Evolutionary conservation across 2,888 invertebrate species (phyloP).

Genomic region (Aspidiotus destructor): DNA sequence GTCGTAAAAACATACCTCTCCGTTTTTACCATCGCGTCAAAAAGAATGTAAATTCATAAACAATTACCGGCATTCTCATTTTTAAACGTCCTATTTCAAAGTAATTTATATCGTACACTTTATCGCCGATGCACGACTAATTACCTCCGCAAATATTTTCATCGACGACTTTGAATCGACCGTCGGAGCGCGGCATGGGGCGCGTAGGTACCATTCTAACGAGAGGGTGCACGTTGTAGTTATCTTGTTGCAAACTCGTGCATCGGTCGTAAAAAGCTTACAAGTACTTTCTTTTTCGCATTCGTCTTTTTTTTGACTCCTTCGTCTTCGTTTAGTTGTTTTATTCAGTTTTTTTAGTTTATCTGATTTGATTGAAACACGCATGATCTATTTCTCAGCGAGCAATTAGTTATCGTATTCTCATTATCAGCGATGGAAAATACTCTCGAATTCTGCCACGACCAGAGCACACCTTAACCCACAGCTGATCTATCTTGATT

Average conservation of each 20-base stretch:
- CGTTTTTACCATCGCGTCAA: background rate
- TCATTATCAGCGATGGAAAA: too few relatives aligned
- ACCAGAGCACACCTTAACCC: too few relatives aligned
- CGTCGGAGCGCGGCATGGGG: background rate
- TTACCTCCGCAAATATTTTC: background rate
- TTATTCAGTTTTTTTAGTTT: too few relatives aligned
- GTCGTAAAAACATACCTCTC: background rate
- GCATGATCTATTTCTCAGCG: too few relatives aligned
- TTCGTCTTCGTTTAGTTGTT: background rate
- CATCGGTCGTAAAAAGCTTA: background rate
- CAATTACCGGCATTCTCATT: background rate
- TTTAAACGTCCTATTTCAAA: background rate
- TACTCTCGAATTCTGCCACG: too few relatives aligned
- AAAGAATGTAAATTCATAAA: slow-evolving; percentile 4
- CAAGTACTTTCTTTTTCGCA: too few relatives aligned
- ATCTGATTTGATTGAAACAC: too few relatives aligned
- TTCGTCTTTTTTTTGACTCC: background rate
- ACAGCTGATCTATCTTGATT: too few relatives aligned
- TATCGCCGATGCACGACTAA: background rate
- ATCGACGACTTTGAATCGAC: background rate
- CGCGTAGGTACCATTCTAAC: background rate
- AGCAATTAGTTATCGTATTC: too few relatives aligned
- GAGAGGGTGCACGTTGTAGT: background rate
- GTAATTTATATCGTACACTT: background rate
- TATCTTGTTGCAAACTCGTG: background rate